A percentile compares a stretch with the other conserved stretches of the same genome.
Conservation (phyloP, 53 echinoderm and acorn worm genomes). For the Echinarachnius parma region DNA sequence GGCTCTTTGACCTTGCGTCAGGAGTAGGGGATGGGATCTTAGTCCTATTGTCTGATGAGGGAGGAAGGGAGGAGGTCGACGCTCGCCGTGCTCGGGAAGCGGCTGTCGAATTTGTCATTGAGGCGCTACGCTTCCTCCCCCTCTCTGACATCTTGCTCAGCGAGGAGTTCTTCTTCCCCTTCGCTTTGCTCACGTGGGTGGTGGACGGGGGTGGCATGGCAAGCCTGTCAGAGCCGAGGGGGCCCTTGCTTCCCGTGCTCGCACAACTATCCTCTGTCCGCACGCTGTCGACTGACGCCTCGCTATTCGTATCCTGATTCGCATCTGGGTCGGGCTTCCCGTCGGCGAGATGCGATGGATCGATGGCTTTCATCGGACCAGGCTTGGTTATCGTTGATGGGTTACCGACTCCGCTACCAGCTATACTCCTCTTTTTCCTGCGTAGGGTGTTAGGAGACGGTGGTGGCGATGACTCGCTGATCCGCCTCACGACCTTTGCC, state of each 20-base stretch:
- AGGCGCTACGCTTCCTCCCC: conserved; percentile 29
- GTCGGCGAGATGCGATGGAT: conserved; percentile 4
- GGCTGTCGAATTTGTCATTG: neutral
- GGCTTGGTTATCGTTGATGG: too few species aligned
- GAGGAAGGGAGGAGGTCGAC: conserved; percentile 27
- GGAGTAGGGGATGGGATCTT: conserved; percentile 1
- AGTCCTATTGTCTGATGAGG: neutral
- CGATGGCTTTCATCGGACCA: conserved; percentile 35
- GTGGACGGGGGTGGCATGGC: conserved; percentile 73
- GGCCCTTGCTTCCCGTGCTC: neutral
- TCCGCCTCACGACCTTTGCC: conserved; percentile 42
- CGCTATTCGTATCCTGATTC: conserved; percentile 17
- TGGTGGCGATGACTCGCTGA: conserved; percentile 28
- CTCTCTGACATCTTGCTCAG: conserved; percentile 35
- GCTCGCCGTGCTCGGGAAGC: neutral
- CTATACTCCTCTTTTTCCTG: conserved; percentile 11
- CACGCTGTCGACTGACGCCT: conserved; percentile 19
- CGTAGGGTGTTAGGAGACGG: conserved; percentile 14
- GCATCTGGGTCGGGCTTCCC: neutral
- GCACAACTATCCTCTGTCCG: conserved; percentile 6
- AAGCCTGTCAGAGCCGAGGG: conserved; percentile 35
- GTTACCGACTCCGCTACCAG: neutral
- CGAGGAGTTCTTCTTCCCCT: conserved; percentile 12
- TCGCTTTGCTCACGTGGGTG: conserved; percentile 42
- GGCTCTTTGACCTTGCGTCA: conserved; percentile 14